Conservation (phyloP, 2,888 invertebrate species). For the Oithona nana region DNA sequence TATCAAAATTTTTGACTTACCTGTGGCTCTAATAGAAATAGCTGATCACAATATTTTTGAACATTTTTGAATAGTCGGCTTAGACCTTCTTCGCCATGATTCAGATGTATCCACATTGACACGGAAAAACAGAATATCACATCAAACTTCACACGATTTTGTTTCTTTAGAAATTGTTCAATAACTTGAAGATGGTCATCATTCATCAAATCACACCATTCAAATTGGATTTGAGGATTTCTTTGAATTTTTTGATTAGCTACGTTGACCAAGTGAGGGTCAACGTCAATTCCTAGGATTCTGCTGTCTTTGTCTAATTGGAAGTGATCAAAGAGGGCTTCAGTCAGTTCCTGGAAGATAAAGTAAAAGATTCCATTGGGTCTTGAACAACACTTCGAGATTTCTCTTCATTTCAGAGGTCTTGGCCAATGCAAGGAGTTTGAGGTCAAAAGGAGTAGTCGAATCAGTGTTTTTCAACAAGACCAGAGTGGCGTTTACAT, state of each 20-base stretch:
- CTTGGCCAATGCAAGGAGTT: not conserved
- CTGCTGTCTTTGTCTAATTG: constrained; percentile 27
- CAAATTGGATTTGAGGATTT: constrained; percentile 34
- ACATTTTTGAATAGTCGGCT: constrained; percentile 35
- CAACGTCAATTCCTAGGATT: constrained; percentile 54
- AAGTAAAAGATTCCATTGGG: constrained; percentile 1
- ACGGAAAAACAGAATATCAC: constrained; percentile 58
- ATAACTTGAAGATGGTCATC: constrained; percentile 28
- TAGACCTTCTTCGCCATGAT: constrained; percentile 55
- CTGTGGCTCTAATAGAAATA: constrained; percentile 44
- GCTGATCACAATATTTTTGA: constrained; percentile 31
- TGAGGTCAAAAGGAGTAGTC: not conserved
- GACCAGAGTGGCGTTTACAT: not conserved
- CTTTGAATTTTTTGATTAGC: constrained; percentile 37
- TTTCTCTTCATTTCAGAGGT: not conserved
- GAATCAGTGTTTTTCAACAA: not conserved
- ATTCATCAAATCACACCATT: constrained; percentile 41
- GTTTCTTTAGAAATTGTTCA: constrained; percentile 31
- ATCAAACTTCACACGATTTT: constrained; percentile 36
- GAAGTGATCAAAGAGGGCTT: constrained; percentile 37
- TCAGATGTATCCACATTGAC: constrained; percentile 78
- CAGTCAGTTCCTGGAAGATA: constrained; percentile 42
- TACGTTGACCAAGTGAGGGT: constrained; percentile 44
- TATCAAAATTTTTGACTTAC: no score
- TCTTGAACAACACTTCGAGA: not conserved